Evolutionary conservation across 2,888 invertebrate genomes (phyloP), one percentile per base, ranked within the genome.

Genomic region (Macaria notata): DNA sequence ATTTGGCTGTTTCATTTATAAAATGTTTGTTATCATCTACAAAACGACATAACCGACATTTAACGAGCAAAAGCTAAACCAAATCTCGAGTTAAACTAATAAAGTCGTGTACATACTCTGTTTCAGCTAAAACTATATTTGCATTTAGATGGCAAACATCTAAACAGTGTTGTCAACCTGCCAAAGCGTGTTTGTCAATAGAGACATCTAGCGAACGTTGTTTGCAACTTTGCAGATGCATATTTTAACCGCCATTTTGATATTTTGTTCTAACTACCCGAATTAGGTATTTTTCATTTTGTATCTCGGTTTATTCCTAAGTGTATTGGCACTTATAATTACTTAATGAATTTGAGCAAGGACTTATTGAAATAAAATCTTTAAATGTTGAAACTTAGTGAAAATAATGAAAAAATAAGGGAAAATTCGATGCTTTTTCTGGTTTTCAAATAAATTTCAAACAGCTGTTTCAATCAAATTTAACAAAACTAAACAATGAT

Each of bases 61-160:
- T 19, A 39, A 52, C 52, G n/a, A 19, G 41, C 41, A n/a, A 9
- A 43, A 54, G 43, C 42, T 46, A 45, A 29, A 33, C 48, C 30
- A 42, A 53, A 57, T 51, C 50, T 51, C 41, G 39, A 50, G 38
- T 54, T 59, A n/a, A 54, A 58, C 46, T 58, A 58, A 50, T 54
- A 58, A 58, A 54, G 39, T 54, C 31, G 46, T 50, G 54, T 49
- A 58, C 57, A 52, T 48, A 52, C 41, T 31, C 57, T 57, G 49
- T 57, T 46, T 49, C 50, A 7, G 46, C 53, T 19, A 53, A 49
- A 54, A 54, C 31, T 50, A 50, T 44, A 59, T 59, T 59, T 54
- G 58, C 54, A 59, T 59, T 59, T 59, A 59, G 58, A 59, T 59
- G 39, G 54, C 47, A 59, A 54, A 54, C 54, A 51, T 54, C 58